A percentile compares a stretch with the other conserved stretches of the same genome.
Evolutionary conservation across 2,888 invertebrate species (phyloP).

Genomic region (Trimorus sp.): DNA sequence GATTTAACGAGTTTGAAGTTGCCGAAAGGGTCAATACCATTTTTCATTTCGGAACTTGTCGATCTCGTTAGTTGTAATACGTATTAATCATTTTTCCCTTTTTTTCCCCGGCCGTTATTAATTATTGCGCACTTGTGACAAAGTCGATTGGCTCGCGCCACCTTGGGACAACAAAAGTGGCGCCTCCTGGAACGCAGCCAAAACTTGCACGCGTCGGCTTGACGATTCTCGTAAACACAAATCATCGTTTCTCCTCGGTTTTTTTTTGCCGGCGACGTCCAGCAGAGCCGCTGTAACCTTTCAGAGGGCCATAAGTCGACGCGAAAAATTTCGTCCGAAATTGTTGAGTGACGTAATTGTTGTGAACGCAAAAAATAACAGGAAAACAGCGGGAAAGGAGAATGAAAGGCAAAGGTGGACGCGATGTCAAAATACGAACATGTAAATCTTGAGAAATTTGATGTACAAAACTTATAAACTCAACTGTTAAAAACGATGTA

Average conservation of each 20-base stretch:
- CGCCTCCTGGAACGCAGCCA: constrained; percentile 48
- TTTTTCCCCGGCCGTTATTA: constrained; percentile 1
- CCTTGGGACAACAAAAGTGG: constrained; percentile 41
- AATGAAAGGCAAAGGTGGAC: too few relatives aligned
- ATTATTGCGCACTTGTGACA: constrained; percentile 29
- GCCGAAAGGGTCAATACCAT: too few relatives aligned
- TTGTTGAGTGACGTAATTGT: not conserved
- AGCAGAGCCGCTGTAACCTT: constrained; percentile 20
- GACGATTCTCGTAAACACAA: constrained; percentile 42
- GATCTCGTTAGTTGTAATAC: too few relatives aligned
- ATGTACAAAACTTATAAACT: not conserved
- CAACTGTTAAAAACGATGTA: not conserved
- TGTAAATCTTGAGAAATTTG: too few relatives aligned
- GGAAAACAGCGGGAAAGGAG: not conserved
- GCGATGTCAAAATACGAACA: too few relatives aligned
- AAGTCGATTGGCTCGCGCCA: constrained; percentile 18
- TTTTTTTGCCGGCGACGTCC: constrained; percentile 9
- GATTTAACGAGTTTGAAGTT: too few relatives aligned
- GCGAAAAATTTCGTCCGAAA: constrained; percentile 18
- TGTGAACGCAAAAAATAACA: not conserved
- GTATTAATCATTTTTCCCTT: too few relatives aligned
- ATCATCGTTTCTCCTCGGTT: constrained; percentile 12
- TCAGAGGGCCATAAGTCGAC: constrained; percentile 26
- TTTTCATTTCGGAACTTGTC: too few relatives aligned
- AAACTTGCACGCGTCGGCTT: constrained; percentile 39